Percentiles rank a stretch among this genome's conserved stretches.
Evolutionary conservation across 2,113 vertebrate species (phyloP).

Genomic region (Sceloporus tristichus): DNA sequence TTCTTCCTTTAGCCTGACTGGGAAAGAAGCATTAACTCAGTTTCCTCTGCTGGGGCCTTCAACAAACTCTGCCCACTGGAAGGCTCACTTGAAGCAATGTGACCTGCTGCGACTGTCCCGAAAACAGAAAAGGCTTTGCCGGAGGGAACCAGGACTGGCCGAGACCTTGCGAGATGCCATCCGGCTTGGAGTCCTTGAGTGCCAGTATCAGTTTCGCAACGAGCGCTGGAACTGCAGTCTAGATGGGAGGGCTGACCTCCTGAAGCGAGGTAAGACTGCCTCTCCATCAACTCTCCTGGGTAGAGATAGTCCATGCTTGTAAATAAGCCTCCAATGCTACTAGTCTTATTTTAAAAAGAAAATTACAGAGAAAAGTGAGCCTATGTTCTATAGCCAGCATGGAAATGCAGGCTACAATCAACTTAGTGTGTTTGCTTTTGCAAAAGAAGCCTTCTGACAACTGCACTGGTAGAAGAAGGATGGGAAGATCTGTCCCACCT

Average conservation of each 20-base stretch:
- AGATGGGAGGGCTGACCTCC: slow-evolving; percentile 91
- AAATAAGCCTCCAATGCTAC: neutral
- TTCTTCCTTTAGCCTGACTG: slow-evolving; percentile 84
- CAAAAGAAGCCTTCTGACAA: neutral
- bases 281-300: neutral
- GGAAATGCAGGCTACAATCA: neutral
- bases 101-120: slow-evolving; percentile 92
- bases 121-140: slow-evolving; percentile 92
- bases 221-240: slow-evolving; percentile 99
- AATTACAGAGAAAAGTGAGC: neutral
- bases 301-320: neutral
- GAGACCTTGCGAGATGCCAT: slow-evolving; percentile 93
- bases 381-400: neutral
- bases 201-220: slow-evolving; percentile 92
- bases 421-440: neutral
- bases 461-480: neutral
- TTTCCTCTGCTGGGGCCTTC: slow-evolving; percentile 80
- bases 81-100: slow-evolving; percentile 93
- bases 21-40: slow-evolving; percentile 90
- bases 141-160: slow-evolving; percentile 92
- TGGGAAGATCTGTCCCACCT: neutral
- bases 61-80: slow-evolving; percentile 75
- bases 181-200: slow-evolving; percentile 91
- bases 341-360: neutral
- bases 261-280: slow-evolving; percentile 89